phyloP scores from a whole-genome alignment of 2,888 invertebrate species.

The Drosophila peninsularis region DNA sequence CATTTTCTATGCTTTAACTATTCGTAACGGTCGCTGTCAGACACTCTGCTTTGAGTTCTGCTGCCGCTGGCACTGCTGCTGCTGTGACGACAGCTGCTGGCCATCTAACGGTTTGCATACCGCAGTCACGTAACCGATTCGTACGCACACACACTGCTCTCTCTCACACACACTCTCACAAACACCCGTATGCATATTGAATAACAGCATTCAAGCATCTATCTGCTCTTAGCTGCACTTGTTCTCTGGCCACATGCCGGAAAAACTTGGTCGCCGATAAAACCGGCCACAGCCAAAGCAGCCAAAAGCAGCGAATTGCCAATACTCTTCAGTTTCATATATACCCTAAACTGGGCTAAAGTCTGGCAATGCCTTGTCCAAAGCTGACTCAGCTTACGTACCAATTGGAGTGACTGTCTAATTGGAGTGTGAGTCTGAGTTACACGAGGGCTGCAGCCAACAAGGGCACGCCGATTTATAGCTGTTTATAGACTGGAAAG shows the following conservation, averaged over 20 bases:
- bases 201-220: conserved; percentile 62
- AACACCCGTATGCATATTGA: conserved; percentile 67
- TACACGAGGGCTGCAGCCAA: background rate
- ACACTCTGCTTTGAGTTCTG: conserved; percentile 45
- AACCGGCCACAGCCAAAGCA: conserved; percentile 23
- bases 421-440: background rate
- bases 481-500: background rate
- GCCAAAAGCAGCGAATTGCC: background rate
- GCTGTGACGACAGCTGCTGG: conserved; percentile 65
- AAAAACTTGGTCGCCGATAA: conserved; percentile 50
- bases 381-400: background rate
- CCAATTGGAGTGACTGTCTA: background rate
- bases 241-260: conserved; percentile 61
- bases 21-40: conserved; percentile 45
- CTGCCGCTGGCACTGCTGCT: conserved; percentile 14
- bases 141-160: conserved; percentile 34
- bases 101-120: conserved; percentile 67
- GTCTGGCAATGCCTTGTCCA: too few relatives aligned
- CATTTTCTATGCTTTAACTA: conserved; percentile 30
- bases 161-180: conserved; percentile 22
- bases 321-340: background rate
- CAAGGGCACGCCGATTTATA: background rate
- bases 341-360: too few relatives aligned
- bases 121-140: conserved; percentile 74
- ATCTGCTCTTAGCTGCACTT: conserved; percentile 66